A percentile compares a stretch with the other conserved stretches of the same genome.
phyloP scores from a whole-genome alignment of 2,797 vertebrate species.

The Megaceryle alcyon region DNA sequence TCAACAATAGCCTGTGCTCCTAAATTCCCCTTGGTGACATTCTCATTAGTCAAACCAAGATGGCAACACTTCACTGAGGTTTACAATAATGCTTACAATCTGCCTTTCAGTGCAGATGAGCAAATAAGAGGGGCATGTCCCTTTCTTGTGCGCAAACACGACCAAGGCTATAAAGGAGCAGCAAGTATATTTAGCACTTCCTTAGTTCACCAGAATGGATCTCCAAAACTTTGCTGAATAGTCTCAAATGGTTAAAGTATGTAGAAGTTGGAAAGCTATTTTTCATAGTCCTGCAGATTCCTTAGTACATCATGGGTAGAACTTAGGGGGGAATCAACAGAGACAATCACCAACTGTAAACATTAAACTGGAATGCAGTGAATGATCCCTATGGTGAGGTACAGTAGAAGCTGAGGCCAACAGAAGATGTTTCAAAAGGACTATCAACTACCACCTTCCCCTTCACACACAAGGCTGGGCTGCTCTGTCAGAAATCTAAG shows the following conservation, averaged over 20 bases:
- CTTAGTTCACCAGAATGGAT: neutral
- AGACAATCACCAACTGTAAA: neutral
- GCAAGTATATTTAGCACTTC: neutral
- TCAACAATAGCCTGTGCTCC: slow-evolving; percentile 9
- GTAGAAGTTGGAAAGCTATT: neutral
- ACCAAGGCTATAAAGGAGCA: neutral
- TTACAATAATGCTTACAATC: slow-evolving; percentile 20
- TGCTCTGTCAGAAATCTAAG: neutral
- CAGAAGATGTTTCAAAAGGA: neutral
- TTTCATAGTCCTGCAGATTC: neutral
- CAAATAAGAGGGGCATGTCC: neutral
- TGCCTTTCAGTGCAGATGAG: neutral
- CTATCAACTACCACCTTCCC: neutral
- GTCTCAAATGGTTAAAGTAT: neutral
- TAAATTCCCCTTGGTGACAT: neutral
- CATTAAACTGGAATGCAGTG: neutral
- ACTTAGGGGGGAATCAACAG: neutral
- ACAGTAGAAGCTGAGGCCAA: neutral
- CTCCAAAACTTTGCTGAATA: neutral
- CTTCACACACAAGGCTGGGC: neutral
- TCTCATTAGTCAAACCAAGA: slow-evolving; percentile 8
- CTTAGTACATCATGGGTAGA: neutral
- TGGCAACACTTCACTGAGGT: neutral
- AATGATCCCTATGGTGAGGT: neutral
- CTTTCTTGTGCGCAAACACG: neutral